Evolutionary conservation across 2,797 vertebrate genomes (phyloP).

Genomic region (Hyperoplus lanceolatus): DNA sequence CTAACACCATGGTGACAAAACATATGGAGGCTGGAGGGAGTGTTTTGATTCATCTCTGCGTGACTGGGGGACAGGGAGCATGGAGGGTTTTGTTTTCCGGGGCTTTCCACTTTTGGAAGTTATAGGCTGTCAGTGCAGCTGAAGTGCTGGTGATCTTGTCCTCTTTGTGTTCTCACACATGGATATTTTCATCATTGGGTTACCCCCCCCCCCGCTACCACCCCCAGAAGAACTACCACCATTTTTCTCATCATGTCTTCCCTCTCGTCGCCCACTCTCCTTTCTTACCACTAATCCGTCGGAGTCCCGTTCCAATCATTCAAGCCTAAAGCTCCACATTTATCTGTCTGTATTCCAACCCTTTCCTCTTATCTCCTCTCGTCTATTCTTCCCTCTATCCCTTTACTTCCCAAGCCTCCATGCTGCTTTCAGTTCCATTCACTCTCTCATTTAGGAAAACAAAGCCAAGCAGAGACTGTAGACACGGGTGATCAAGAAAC

Average conservation of each 20-base stretch:
- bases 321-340: conserved; percentile 43
- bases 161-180: conserved; percentile 44
- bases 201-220: not conserved
- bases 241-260: conserved; percentile 17
- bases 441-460: conserved; percentile 50
- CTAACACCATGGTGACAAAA: conserved; percentile 82
- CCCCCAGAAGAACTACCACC: not conserved
- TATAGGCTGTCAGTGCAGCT: not conserved
- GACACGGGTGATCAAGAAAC: conserved; percentile 25
- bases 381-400: conserved; percentile 10
- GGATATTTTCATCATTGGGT: conserved; percentile 49
- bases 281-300: conserved; percentile 57
- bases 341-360: conserved; percentile 24
- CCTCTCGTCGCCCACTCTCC: conserved; percentile 30
- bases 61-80: conserved; percentile 32
- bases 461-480: conserved; percentile 30
- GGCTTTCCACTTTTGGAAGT: conserved; percentile 32
- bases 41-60: conserved; percentile 42
- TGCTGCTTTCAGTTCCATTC: conserved; percentile 45
- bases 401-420: conserved; percentile 33
- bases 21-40: conserved; percentile 57
- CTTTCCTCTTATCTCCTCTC: conserved; percentile 22
- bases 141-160: conserved; percentile 21
- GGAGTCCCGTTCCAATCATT: conserved; percentile 62
- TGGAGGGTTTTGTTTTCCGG: not conserved